Evolutionary conservation across 2,888 invertebrate species (phyloP).

Genomic region (Tribolium freemani): DNA sequence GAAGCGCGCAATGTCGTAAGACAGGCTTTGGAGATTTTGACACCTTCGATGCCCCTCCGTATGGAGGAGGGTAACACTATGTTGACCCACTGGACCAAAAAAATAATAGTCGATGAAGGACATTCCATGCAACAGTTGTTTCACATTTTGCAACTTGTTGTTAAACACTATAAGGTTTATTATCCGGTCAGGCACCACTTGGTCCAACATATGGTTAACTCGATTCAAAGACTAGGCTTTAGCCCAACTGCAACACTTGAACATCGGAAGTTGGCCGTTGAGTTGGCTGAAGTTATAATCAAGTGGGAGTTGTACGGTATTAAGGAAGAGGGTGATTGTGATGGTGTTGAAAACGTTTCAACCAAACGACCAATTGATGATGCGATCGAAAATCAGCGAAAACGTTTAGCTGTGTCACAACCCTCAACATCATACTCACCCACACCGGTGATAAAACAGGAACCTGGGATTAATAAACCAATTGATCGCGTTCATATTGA

Average conservation of each 20-base stretch:
- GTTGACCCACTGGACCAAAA: conserved; percentile 98
- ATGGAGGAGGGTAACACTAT: conserved; percentile 98
- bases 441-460: conserved; percentile 64
- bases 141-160: conserved; percentile 95
- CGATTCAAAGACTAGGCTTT: conserved; percentile 94
- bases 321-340: conserved; percentile 77
- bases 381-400: conserved; percentile 54
- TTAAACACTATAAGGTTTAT: conserved; percentile 96
- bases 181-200: conserved; percentile 96
- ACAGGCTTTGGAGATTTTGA: conserved; percentile 95
- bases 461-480: conserved; percentile 82
- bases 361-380: conserved; percentile 64
- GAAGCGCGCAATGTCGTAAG: conserved; percentile 95
- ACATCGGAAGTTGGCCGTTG: conserved; percentile 93
- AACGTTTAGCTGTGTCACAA: conserved; percentile 62
- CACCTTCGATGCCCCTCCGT: conserved; percentile 94
- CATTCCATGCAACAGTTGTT: conserved; percentile 96
- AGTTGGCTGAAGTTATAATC: conserved; percentile 96
- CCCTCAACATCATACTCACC: conserved; percentile 49
- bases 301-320: conserved; percentile 96
- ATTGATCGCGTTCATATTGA: conserved; percentile 92
- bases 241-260: conserved; percentile 90
- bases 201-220: conserved; percentile 94
- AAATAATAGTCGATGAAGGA: conserved; percentile 98
- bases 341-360: conserved; percentile 58